Conservation (phyloP, 2,113 vertebrate species). For the Trematomus loennbergii region DNA sequence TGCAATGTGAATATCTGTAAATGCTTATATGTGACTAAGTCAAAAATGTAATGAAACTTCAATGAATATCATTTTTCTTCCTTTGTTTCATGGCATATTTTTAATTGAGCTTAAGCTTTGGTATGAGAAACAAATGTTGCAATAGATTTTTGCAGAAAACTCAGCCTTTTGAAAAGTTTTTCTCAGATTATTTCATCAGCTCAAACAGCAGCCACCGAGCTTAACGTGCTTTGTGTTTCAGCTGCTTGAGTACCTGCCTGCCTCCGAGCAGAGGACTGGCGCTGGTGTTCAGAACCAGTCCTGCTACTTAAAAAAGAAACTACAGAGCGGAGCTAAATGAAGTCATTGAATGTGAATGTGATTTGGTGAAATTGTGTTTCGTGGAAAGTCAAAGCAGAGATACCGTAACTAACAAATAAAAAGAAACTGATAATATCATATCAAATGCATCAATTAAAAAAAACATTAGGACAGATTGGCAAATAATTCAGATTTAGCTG, state of each 20-base stretch:
- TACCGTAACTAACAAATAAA: background rate
- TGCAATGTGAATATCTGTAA: constrained; percentile 8
- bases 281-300: constrained; percentile 20
- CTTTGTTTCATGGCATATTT: background rate
- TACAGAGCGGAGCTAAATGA: background rate
- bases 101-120: background rate
- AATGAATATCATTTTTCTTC: background rate
- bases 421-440: too few species aligned
- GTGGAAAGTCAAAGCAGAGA: background rate
- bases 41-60: background rate
- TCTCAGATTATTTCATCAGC: too few species aligned
- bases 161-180: too few species aligned
- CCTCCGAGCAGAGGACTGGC: background rate
- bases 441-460: background rate
- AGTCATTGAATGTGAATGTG: constrained; percentile 1
- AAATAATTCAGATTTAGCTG: background rate
- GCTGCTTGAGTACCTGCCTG: background rate
- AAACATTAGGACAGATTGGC: background rate
- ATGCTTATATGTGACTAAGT: background rate
- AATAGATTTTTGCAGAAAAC: background rate
- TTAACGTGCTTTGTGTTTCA: background rate
- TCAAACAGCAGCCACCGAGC: background rate
- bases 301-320: background rate
- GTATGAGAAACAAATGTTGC: background rate
- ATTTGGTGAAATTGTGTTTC: background rate